A percentile compares a stretch with the other conserved stretches of the same genome.
Conservation (phyloP, 2,113 vertebrate genomes). For the Cinclus cinclus region DNA sequence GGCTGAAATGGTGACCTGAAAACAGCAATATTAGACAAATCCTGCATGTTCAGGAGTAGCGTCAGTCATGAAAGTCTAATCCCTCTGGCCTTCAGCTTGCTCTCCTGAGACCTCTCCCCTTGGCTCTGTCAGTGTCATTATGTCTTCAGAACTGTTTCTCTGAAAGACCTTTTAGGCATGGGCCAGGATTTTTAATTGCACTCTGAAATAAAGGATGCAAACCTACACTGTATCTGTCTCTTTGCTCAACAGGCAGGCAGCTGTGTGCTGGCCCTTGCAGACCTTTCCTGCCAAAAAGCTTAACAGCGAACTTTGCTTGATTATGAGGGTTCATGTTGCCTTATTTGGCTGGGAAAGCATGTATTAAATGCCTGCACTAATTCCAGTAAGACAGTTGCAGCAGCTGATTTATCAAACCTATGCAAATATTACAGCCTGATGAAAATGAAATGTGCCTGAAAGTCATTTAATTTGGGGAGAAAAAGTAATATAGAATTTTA, state of each 20-base stretch:
- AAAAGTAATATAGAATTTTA: not conserved
- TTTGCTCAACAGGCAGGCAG: not conserved
- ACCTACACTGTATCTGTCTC: not conserved
- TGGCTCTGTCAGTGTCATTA: not conserved
- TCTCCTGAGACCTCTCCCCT: not conserved
- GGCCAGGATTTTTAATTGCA: conserved; percentile 4
- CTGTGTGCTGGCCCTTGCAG: not conserved
- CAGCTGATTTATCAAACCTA: not conserved
- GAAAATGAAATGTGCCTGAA: not conserved
- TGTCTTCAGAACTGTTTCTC: not conserved
- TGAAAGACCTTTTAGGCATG: not conserved
- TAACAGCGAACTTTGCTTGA: not conserved
- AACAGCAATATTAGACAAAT: not conserved
- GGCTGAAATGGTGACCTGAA: not conserved
- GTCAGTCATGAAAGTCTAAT: not conserved
- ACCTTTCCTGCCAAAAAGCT: not conserved
- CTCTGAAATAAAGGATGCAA: not conserved
- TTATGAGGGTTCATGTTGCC: not conserved
- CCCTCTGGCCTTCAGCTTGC: not conserved
- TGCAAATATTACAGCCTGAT: not conserved
- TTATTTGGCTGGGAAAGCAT: not conserved
- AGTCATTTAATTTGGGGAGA: not conserved
- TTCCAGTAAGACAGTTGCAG: not conserved
- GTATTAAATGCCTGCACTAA: not conserved
- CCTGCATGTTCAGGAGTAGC: fast-evolving